A percentile compares a stretch with the other conserved stretches of the same genome.
These are phyloP conservation scores for Dicaeum eximium DNA, from an alignment of 2,113 vertebrate species.

Conservation along the genomic window DNA sequence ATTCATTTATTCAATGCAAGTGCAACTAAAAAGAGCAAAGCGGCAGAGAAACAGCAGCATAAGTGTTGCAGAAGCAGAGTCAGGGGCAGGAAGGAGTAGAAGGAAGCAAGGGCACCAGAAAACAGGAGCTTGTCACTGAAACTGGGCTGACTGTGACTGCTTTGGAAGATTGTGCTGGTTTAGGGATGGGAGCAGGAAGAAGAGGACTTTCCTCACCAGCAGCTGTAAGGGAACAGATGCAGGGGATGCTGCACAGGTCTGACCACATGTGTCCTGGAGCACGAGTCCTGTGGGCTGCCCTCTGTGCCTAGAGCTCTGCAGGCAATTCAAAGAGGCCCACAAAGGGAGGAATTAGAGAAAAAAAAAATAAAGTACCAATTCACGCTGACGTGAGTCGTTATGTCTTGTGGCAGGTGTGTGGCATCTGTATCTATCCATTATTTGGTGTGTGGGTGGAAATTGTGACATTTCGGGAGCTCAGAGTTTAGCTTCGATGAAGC, in stretches of 20 bases:
- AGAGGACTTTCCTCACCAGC: not conserved
- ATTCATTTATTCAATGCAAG: not conserved
- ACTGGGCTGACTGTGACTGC: not conserved
- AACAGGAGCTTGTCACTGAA: not conserved
- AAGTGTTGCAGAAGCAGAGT: not conserved
- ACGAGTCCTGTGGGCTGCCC: accelerated
- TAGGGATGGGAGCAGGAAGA: not conserved
- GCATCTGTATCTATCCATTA: not conserved
- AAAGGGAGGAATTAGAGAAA: not conserved
- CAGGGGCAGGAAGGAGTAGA: not conserved
- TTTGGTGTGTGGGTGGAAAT: not conserved
- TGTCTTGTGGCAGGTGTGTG: not conserved
- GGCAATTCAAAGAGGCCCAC: not conserved
- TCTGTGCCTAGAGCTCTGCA: not conserved
- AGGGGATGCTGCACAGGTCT: accelerated
- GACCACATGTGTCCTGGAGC: accelerated
- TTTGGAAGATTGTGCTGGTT: not conserved
- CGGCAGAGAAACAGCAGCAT: not conserved
- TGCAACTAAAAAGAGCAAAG: not conserved
- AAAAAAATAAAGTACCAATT: not conserved
- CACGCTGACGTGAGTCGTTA: not conserved
- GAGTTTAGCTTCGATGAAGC: not conserved
- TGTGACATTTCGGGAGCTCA: conserved; percentile 23
- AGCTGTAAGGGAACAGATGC: not conserved
- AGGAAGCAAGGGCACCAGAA: not conserved